Percentiles rank a stretch among this genome's conserved stretches.
phyloP scores from a whole-genome alignment of 2,797 vertebrate species.

The Anolis apletophallus region DNA sequence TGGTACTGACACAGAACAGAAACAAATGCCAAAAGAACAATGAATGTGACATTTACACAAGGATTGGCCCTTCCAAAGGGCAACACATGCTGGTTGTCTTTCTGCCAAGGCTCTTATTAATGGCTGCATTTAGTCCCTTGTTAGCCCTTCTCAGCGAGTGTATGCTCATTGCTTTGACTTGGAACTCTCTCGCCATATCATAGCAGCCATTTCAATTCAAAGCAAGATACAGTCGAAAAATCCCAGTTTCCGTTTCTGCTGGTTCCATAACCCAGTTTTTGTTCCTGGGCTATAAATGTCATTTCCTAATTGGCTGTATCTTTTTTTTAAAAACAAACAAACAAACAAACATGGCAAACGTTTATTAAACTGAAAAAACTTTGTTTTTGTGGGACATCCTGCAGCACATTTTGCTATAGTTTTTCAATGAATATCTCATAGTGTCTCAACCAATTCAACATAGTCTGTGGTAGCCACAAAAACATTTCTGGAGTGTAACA shows the following conservation, averaged over 20 bases:
- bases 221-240: background rate
- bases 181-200: background rate
- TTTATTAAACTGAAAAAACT: no score
- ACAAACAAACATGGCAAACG: no score
- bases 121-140: background rate
- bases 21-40: conserved; percentile 37
- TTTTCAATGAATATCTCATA: no score
- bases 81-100: conserved; percentile 15
- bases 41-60: conserved; percentile 36
- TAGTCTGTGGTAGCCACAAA: no score
- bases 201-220: conserved; percentile 11
- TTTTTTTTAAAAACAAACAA: no score
- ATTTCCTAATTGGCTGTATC: no score
- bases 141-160: background rate
- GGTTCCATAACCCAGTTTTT: no score
- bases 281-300: no score
- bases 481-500: no score
- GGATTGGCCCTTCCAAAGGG: conserved; percentile 40
- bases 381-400: no score
- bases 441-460: no score
- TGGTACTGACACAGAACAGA: conserved; percentile 37
- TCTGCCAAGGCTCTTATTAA: conserved; percentile 33
- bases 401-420: no score
- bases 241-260: background rate
- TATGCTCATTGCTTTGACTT: background rate